A percentile compares a stretch with the other conserved stretches of the same genome.
Conservation (phyloP, 2,888 invertebrate genomes). For the Leucophenga montana region DNA sequence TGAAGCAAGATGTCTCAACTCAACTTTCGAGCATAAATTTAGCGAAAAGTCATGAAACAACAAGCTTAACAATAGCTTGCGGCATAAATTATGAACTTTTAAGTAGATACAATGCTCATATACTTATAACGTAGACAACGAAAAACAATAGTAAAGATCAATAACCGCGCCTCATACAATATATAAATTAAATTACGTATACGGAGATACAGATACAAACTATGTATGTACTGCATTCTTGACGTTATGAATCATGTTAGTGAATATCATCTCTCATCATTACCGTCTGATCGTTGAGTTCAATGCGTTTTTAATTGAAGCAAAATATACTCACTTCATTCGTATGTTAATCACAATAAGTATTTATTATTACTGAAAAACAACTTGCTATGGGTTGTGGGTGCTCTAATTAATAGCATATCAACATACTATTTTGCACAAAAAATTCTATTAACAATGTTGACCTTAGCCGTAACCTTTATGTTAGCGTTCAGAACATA, state of each 20-base stretch:
- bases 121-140: conserved; percentile 29
- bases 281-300: too few species aligned
- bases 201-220: conserved; percentile 36
- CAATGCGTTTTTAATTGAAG: conserved; percentile 44
- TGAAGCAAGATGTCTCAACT: background rate
- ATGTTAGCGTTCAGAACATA: conserved; percentile 43
- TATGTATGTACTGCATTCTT: background rate
- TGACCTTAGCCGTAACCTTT: conserved; percentile 50
- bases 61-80: background rate
- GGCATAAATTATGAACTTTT: background rate
- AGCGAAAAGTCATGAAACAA: background rate
- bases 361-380: background rate
- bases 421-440: conserved; percentile 21
- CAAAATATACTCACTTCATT: conserved; percentile 34
- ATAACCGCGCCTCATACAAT: conserved; percentile 52
- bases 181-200: conserved; percentile 59
- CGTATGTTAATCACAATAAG: background rate
- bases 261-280: too few species aligned
- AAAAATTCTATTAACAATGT: too few species aligned
- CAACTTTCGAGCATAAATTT: background rate
- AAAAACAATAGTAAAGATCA: conserved; percentile 53
- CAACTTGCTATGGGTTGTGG: background rate
- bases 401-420: conserved; percentile 1
- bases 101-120: conserved; percentile 25
- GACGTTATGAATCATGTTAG: background rate